Conservation (phyloP, 2,888 invertebrate species). For the Pycnomerus fuliginosus region DNA sequence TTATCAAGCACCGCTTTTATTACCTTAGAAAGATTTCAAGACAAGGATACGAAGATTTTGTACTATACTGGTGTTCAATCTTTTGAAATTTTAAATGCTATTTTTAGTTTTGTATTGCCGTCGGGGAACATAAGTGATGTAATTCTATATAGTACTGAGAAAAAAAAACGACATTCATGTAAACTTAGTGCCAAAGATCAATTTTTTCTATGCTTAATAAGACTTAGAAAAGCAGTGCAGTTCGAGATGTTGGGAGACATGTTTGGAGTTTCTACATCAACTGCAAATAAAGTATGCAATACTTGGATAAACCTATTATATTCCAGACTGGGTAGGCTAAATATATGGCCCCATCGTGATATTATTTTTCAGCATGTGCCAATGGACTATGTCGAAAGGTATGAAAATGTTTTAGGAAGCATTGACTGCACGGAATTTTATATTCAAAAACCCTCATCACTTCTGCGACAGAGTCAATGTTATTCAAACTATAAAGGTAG, state of each 20-base stretch:
- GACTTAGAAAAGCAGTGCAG: background rate
- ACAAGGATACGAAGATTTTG: conserved; percentile 1
- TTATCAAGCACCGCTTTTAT: background rate
- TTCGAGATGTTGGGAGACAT: conserved; percentile 1
- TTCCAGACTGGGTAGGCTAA: conserved; percentile 7
- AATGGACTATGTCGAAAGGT: conserved; percentile 12
- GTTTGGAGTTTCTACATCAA: background rate
- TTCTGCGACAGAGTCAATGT: conserved; percentile 16
- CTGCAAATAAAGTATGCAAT: background rate
- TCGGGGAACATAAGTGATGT: background rate
- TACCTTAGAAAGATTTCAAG: background rate
- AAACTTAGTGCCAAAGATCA: background rate
- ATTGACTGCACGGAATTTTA: conserved; percentile 23
- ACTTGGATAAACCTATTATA: conserved; percentile 6
- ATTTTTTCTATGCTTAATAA: conserved; percentile 1
- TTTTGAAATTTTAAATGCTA: background rate
- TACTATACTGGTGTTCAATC: background rate
- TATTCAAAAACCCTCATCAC: conserved; percentile 22
- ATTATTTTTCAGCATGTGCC: conserved; percentile 20
- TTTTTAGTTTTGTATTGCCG: background rate
- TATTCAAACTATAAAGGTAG: conserved; percentile 25
- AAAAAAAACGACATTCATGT: background rate
- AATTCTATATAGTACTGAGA: background rate
- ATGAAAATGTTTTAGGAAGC: conserved; percentile 22
- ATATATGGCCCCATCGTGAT: conserved; percentile 22